These are phyloP conservation scores for Aphaenogaster rudis DNA, from an alignment of 1,140 invertebrate species.

Conservation along the genomic window DNA sequence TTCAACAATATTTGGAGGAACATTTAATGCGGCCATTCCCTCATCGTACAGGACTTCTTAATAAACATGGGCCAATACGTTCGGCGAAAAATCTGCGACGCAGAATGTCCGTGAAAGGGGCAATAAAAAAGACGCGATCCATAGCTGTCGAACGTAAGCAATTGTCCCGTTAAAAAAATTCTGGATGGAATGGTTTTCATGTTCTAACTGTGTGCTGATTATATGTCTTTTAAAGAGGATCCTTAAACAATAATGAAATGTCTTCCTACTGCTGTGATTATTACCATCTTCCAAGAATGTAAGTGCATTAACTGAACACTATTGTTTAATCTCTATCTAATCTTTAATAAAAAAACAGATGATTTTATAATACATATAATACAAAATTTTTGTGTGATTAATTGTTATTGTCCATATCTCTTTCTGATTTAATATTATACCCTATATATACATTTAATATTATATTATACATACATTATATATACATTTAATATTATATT, in stretches of 20 bases:
- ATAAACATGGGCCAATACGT: constrained; percentile 83
- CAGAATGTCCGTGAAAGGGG: constrained; percentile 94
- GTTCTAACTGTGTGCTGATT: constrained; percentile 71
- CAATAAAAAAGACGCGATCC: constrained; percentile 95
- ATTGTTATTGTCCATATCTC: background rate
- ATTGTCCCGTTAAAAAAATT: constrained; percentile 34
- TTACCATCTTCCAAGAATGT: constrained; percentile 80
- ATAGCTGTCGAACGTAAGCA: constrained; percentile 94
- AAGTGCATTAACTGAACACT: constrained; percentile 76
- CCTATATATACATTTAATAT: background rate
- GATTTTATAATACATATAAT: constrained; percentile 12
- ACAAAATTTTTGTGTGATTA: background rate
- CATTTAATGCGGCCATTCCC: constrained; percentile 94
- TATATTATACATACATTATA: background rate
- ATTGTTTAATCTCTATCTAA: constrained; percentile 38
- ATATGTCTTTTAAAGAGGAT: constrained; percentile 74
- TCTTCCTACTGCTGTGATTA: constrained; percentile 75
- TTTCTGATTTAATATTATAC: background rate
- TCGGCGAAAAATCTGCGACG: constrained; percentile 88
- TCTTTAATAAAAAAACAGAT: constrained; percentile 11
- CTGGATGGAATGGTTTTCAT: constrained; percentile 49
- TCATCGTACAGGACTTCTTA: constrained; percentile 90
- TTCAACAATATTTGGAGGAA: constrained; percentile 95
- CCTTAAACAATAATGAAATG: constrained; percentile 76
- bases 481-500: background rate